These are phyloP conservation scores for Brachyrhaphis roseni DNA, from an alignment of 2,797 vertebrate genomes.

Conservation along the genomic window DNA sequence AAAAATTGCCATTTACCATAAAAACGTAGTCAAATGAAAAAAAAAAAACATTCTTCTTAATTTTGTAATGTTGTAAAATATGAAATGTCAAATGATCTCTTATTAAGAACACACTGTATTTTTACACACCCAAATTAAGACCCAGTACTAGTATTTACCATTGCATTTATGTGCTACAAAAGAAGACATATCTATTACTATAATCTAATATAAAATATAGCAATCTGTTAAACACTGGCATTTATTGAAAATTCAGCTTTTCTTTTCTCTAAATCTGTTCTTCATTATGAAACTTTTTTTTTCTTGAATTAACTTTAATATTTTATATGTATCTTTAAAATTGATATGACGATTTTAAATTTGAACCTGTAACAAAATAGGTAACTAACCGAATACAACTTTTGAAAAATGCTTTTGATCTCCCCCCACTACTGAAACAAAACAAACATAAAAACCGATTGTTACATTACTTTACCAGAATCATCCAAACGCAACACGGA, in stretches of 20 bases:
- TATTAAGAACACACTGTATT: background rate
- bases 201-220: background rate
- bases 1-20: too few relatives aligned
- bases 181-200: background rate
- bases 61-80: background rate
- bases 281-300: background rate
- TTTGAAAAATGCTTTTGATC: background rate
- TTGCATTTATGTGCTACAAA: background rate
- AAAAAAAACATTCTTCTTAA: background rate
- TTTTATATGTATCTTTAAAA: background rate
- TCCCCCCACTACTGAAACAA: background rate
- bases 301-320: background rate
- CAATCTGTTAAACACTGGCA: background rate
- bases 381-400: background rate
- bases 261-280: background rate
- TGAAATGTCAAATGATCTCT: background rate
- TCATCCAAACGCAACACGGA: conserved; percentile 40
- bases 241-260: background rate
- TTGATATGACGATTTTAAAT: background rate
- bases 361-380: background rate
- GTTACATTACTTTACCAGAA: conserved; percentile 1
- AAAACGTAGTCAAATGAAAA: background rate
- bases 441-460: background rate
- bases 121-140: background rate
- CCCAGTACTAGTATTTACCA: background rate